These are phyloP conservation scores for Cheilosia urbana DNA, from an alignment of 2,888 invertebrate genomes.

Conservation along the genomic window DNA sequence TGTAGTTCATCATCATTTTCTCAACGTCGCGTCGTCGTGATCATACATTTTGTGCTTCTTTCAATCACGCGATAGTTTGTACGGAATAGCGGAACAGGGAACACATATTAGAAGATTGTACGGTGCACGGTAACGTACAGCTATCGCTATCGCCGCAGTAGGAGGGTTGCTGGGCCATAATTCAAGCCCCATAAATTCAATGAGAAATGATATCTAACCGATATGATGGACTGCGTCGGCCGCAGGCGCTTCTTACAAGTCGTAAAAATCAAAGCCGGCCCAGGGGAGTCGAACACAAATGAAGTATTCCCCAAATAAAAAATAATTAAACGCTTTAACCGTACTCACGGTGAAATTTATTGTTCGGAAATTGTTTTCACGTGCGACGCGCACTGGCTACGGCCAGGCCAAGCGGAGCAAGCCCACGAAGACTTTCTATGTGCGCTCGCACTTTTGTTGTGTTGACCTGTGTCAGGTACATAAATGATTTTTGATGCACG, in stretches of 20 bases:
- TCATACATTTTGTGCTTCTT: conserved; percentile 43
- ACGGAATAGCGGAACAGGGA: conserved; percentile 73
- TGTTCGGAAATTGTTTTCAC: conserved; percentile 55
- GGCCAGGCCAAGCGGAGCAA: too few species aligned
- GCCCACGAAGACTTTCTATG: conserved; percentile 30
- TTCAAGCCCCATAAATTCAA: conserved; percentile 75
- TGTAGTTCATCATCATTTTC: conserved; percentile 24
- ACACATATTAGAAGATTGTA: conserved; percentile 55
- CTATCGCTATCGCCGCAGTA: background rate
- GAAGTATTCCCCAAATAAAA: conserved; percentile 48
- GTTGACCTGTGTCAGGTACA: conserved; percentile 57
- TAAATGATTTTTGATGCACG: conserved; percentile 61
- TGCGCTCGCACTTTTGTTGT: background rate
- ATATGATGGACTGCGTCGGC: conserved; percentile 55
- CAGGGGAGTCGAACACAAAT: conserved; percentile 4
- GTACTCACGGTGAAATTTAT: conserved; percentile 64
- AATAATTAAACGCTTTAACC: conserved; percentile 64
- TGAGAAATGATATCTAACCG: conserved; percentile 68
- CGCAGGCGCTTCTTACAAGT: conserved; percentile 35
- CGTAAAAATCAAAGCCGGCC: conserved; percentile 53
- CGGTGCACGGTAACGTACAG: conserved; percentile 47
- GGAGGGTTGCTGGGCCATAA: conserved; percentile 59
- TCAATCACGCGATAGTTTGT: conserved; percentile 68
- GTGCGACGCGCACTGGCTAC: conserved; percentile 10
- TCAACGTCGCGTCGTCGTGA: conserved; percentile 4